Evolutionary conservation across 2,888 invertebrate genomes (phyloP).

Genomic region (Clistopyga incitator): DNA sequence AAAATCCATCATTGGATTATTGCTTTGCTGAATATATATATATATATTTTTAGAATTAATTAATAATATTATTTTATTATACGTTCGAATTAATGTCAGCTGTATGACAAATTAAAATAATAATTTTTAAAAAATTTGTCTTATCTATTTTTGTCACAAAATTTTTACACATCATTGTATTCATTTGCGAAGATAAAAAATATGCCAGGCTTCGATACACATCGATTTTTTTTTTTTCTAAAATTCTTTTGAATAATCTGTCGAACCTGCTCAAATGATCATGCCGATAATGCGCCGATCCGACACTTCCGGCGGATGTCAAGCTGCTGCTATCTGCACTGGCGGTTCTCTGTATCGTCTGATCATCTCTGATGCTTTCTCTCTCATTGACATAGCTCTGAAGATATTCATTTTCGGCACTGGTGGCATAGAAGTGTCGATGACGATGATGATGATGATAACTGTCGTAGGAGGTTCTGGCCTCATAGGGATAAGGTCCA

Average conservation of each 20-base stretch:
- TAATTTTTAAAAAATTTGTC: no score
- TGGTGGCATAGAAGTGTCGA: conserved; percentile 72
- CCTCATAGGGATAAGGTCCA: conserved; percentile 80
- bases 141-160: no score
- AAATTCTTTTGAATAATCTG: neutral
- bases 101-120: no score
- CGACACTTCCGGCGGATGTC: conserved; percentile 72
- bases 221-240: neutral
- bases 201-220: neutral
- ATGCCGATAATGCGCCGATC: conserved; percentile 75
- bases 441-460: conserved; percentile 72
- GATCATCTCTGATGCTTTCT: conserved; percentile 70
- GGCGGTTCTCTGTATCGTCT: conserved; percentile 76
- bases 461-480: conserved; percentile 80
- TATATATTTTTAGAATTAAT: no score
- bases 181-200: neutral
- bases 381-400: conserved; percentile 72
- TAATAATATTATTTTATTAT: no score
- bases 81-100: no score
- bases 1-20: neutral
- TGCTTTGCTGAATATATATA: no score
- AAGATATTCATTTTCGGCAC: conserved; percentile 72
- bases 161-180: no score
- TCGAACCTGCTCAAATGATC: conserved; percentile 74
- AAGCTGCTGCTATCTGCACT: conserved; percentile 76